Conservation (phyloP, 2,888 invertebrate species). For the Sicus ferrugineus region DNA sequence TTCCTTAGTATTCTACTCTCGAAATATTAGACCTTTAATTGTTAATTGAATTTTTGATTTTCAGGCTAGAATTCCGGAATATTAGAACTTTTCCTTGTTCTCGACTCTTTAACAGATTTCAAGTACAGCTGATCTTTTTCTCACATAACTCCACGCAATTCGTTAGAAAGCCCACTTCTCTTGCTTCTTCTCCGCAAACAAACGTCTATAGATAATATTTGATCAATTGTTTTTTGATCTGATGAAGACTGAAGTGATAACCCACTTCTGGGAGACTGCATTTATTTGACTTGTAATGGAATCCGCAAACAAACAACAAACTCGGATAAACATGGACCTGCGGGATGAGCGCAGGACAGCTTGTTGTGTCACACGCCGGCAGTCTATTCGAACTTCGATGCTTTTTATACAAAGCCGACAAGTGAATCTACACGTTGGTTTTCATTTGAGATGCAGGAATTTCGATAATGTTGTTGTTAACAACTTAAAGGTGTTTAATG, state of each 20-base stretch:
- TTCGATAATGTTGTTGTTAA: neutral
- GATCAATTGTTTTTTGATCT: neutral
- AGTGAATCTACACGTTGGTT: neutral
- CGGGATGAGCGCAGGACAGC: no score
- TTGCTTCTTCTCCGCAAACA: neutral
- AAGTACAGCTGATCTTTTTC: no score
- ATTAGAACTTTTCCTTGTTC: no score
- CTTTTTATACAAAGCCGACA: neutral
- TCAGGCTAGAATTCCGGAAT: no score
- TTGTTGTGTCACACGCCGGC: no score
- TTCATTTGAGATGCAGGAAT: no score
- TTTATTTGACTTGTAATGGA: slow-evolving; percentile 28
- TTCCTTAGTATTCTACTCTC: no score
- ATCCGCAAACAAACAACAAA: slow-evolving; percentile 24
- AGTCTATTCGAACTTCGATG: neutral
- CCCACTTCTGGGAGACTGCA: slow-evolving; percentile 25
- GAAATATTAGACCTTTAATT: no score
- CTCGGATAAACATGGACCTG: neutral
- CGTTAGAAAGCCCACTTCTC: neutral
- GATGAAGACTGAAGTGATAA: neutral
- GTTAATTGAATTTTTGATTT: no score
- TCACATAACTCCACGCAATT: no score
- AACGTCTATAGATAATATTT: neutral
- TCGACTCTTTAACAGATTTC: no score
- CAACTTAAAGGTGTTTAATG: neutral